Base-by-base conservation (phyloP, 2,113 vertebrate species). In the Leptodactylus fuscus region DNA sequence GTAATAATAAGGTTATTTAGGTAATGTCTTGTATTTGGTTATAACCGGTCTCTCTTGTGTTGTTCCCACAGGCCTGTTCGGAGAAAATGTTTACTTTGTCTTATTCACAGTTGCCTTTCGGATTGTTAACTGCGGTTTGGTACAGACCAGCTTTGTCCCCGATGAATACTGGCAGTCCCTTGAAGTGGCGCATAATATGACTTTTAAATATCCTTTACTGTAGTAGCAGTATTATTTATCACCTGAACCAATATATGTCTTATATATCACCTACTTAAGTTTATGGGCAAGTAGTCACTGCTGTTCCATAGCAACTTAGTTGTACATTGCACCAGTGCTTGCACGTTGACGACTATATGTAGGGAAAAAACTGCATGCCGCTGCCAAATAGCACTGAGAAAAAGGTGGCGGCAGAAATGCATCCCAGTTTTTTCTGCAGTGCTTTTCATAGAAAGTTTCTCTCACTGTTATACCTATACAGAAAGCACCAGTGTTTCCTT, bases 101-200 rank as follows among this genome's bases (percentile, higher is more conserved):
- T 81, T 91, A 13, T 92, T 96, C 24, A 90, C 89, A 18, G 84
- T 97, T 79, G 75, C 83, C 0, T 92, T 97, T 78, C 94, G 97
- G 58, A 81, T 95, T 11, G 83, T 95, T 10, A 98, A 99, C 92
- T 98, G 97, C 90, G 69, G 95, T 88, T 92, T 99, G 82, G 96
- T 99, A 7, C 97, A 93, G 90, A 98, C 93, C 87, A 99, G 96
- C 90, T 99, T 98, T 79, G 98, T 99, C 78, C 98, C 98, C 1
- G 98, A 99, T 90, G 98, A 99, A 87, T 98, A 99, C 85, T 99
- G 97, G 98, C 98, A 99, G 92, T 93, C 96, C 2, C 92, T 99
- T 73, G 98, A 99, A 89, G 95, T 99, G 15, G 95, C 98, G n/a
- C 98, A 99, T 89, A 94, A 87, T 20, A 95, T 97, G 95, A 96